phyloP scores from a whole-genome alignment of 2,888 invertebrate species.

The Drosophila crucigera region DNA sequence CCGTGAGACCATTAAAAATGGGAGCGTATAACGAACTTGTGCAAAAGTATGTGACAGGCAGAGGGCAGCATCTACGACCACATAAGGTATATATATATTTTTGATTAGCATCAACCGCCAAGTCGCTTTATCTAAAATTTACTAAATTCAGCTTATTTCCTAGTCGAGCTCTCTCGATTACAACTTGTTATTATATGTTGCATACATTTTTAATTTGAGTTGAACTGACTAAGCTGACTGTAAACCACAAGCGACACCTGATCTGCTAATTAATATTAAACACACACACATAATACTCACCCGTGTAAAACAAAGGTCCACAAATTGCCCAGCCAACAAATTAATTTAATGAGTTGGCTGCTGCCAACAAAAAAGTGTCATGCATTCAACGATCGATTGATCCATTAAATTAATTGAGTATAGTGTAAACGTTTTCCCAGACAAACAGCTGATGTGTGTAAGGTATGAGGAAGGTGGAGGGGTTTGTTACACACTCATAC shows the following conservation, averaged over 20 bases:
- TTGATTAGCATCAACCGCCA: neutral
- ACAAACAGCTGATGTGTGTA: slow-evolving; percentile 30
- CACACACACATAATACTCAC: neutral
- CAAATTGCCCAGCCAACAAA: slow-evolving; percentile 42
- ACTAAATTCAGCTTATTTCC: neutral
- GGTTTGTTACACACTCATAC: neutral
- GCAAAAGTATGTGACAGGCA: neutral
- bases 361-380: slow-evolving; percentile 20
- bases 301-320: slow-evolving; percentile 11
- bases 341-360: slow-evolving; percentile 46
- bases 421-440: slow-evolving; percentile 64
- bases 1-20: neutral
- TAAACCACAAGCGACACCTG: slow-evolving; percentile 16
- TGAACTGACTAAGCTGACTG: neutral
- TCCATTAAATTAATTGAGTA: slow-evolving; percentile 78
- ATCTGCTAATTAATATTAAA: slow-evolving; percentile 49
- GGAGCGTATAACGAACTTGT: neutral
- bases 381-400: slow-evolving; percentile 66
- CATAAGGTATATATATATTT: neutral
- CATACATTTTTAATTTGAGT: neutral
- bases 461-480: neutral
- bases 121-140: too few species aligned
- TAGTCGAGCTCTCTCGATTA: neutral
- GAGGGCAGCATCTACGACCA: neutral
- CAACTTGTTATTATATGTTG: neutral